Evolutionary conservation across 2,797 vertebrate genomes (phyloP).

Genomic region (Monodelphis domestica): DNA sequence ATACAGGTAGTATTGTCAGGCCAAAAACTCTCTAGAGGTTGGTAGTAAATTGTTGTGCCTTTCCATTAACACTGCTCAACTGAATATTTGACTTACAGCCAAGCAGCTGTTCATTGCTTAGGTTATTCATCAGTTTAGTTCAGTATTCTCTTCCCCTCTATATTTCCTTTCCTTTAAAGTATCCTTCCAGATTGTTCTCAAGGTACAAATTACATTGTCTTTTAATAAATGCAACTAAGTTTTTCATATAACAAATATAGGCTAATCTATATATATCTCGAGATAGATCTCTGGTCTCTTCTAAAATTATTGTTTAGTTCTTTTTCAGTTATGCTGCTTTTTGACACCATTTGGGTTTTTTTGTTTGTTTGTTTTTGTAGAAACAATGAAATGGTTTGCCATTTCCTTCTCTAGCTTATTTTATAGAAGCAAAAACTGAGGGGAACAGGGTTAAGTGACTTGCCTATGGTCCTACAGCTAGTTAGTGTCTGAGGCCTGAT

Average conservation of each 20-base stretch:
- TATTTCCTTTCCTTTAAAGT: background rate
- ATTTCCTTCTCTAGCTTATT: too few species aligned
- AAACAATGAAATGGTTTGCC: too few species aligned
- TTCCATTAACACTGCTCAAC: background rate
- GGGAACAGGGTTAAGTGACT: too few species aligned
- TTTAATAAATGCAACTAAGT: background rate
- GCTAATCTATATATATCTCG: background rate
- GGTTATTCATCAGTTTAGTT: background rate
- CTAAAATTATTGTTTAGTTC: too few species aligned
- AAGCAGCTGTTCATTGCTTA: background rate
- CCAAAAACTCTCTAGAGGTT: background rate
- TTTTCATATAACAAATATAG: background rate
- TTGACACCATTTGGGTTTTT: too few species aligned
- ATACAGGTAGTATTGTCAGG: background rate
- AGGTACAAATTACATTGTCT: background rate
- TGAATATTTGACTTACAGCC: background rate
- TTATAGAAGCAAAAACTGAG: too few species aligned
- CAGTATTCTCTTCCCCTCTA: background rate
- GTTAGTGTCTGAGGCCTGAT: too few species aligned
- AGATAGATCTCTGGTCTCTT: background rate
- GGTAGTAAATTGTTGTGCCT: background rate
- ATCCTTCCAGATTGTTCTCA: background rate
- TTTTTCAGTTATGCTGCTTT: too few species aligned
- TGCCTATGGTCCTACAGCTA: too few species aligned
- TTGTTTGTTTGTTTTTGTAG: too few species aligned